A percentile compares a stretch with the other conserved stretches of the same genome.
Evolutionary conservation across 2,113 vertebrate genomes (phyloP).

Genomic region (Hippocampus guttulatus): DNA sequence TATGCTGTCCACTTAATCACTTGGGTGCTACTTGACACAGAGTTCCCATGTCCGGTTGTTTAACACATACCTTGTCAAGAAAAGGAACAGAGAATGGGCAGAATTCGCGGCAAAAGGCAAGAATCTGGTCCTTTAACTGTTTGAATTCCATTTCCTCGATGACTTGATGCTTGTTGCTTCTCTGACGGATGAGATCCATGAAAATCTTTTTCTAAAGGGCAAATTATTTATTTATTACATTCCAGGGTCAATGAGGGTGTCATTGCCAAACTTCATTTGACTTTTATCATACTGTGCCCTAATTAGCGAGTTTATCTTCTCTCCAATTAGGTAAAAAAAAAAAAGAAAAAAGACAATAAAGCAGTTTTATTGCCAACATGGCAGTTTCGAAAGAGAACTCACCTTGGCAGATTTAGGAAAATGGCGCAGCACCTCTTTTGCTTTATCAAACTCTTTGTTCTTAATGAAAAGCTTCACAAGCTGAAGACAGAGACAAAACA

Average conservation of each 20-base stretch:
- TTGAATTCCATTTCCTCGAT: constrained; percentile 75
- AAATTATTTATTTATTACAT: background rate
- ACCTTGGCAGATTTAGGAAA: constrained; percentile 79
- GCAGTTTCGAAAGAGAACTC: constrained; percentile 37
- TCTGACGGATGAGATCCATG: constrained; percentile 70
- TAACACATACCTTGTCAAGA: constrained; percentile 71
- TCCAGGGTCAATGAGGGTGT: background rate
- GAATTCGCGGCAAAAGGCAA: constrained; percentile 73
- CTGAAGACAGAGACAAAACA: constrained; percentile 60
- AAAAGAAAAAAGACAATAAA: background rate
- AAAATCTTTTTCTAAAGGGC: constrained; percentile 72
- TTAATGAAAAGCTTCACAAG: constrained; percentile 80
- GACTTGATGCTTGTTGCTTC: constrained; percentile 67
- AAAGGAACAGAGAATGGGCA: constrained; percentile 68
- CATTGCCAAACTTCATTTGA: background rate
- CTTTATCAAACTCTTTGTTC: constrained; percentile 78
- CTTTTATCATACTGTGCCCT: background rate
- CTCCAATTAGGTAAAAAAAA: background rate
- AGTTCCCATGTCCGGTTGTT: background rate
- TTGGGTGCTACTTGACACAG: background rate
- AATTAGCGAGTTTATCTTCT: background rate
- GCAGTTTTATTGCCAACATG: background rate
- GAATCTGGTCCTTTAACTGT: constrained; percentile 77
- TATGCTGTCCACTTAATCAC: too few relatives aligned
- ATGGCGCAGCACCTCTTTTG: constrained; percentile 72